Base-by-base conservation (phyloP, 2,113 vertebrate species). In the Oryzias celebensis region DNA sequence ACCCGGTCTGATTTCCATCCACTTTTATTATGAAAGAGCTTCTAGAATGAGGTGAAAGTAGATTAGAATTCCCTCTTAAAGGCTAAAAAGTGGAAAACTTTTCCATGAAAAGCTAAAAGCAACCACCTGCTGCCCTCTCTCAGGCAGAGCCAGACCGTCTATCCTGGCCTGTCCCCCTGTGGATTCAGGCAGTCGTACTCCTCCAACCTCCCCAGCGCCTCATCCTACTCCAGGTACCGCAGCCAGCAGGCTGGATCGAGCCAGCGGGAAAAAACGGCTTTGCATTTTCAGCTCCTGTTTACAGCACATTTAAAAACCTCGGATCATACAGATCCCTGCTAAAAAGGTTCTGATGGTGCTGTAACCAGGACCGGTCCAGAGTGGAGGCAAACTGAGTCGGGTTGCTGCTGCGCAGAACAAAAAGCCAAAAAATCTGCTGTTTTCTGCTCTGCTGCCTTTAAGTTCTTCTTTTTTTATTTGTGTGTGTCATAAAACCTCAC, bases 101-200 rank as follows among this genome's bases (percentile, higher is more conserved):
- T 24, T 5, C 63, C 52, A 48, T 77, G 60, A 66, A 18, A 75
- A 66, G 62, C 75, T 61, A 52, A 75, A 79, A 65, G 49, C 54
- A 66, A 16, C 65, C 67, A 43, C 66, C 70, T 82, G 71, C 77
- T 74, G 71, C 72, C 68, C n/a, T 85, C 46, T 84, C 75, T 77
- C 94, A 98, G 97, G 97, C 95, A 96, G 92, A 94, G 94, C 91
- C 96, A 96, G 93, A 93, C 96, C 89, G 94, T 98, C 91, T 99
- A 98, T 92, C 94, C 96, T 17, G 55, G 22, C 87, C 91, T 98
- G 89, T 92, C 96, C 88, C 94, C 96, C 90, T 98, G 96, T 92
- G 96, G 96, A 94, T 98, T 96, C 95, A 96, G 96, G 87, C 97
- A 95, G 92, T 81, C 96, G 85, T 98, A 94, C 85, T 90, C 94